Evolutionary conservation across 2,113 vertebrate species (phyloP).

Genomic region (Coptodon rendalli): DNA sequence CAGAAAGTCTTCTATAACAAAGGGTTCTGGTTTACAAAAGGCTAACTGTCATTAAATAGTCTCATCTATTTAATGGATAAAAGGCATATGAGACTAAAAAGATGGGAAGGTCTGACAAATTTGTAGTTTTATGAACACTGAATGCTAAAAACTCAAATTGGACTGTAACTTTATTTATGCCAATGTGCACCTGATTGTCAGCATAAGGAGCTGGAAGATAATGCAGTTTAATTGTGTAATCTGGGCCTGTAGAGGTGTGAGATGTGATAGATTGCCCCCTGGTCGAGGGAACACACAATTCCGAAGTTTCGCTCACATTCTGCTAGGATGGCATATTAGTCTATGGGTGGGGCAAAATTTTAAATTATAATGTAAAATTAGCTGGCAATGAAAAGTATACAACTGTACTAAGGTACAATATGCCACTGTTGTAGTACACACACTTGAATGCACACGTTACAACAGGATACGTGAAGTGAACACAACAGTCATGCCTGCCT

Average conservation of each 20-base stretch:
- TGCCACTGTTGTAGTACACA: slow-evolving; percentile 1
- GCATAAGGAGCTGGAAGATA: neutral
- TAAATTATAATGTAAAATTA: neutral
- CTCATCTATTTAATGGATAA: neutral
- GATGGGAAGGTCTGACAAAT: neutral
- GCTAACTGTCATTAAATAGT: neutral
- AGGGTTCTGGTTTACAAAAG: neutral
- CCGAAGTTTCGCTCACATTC: neutral
- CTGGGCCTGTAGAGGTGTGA: neutral
- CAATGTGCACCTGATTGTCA: neutral
- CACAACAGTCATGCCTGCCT: slow-evolving; percentile 52
- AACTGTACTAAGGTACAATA: slow-evolving; percentile 8
- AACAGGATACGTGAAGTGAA: neutral
- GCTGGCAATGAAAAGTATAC: neutral
- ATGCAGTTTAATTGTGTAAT: neutral
- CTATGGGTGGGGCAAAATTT: neutral
- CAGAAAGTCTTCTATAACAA: neutral
- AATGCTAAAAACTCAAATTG: neutral
- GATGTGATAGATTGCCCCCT: slow-evolving; percentile 24
- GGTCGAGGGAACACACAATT: neutral
- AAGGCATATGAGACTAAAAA: neutral
- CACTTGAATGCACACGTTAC: neutral
- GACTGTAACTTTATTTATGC: neutral
- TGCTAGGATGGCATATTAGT: neutral
- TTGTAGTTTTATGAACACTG: neutral